Evolutionary conservation across 1,140 invertebrate genomes (phyloP), one percentile per base, ranked within the genome.

Genomic region (Nephotettix cincticeps): DNA sequence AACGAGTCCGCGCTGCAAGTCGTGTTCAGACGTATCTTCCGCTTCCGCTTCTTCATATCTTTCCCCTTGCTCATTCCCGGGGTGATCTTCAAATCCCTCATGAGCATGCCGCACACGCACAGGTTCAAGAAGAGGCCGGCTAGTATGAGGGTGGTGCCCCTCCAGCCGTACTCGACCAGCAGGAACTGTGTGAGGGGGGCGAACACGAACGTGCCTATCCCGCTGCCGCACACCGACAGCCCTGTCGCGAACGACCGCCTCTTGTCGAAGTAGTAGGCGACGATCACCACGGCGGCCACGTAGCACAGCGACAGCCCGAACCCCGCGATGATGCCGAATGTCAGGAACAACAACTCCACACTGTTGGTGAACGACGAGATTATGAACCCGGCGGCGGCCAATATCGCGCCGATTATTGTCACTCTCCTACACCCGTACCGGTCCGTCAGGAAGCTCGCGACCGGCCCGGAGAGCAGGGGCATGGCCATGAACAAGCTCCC

Each of bases 191-290:
- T 93, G n/a, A 96, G 77, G 0, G 94, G 95, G 0, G 94, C 92
- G 80, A 97, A 96, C 64, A 97, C 88, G 78, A 97, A 96, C 0
- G 95, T 97, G 47, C 61, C 74, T 47, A 93, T 92, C 6, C 92
- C 92, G 76, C 92, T 94, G 0, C 95, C 95, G 78, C 94, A 96
- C 0, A 97, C 94, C 0, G 95, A 93, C 25, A 98, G 84, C 0
- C 96, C 96, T 0, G 95, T 98, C 0, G 96, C 96, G 51, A 98
- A 87, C 0, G 95, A 96, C 63, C 96, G 83, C 77, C 88, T 91
- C 75, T 93, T 93, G 75, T 98, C 96, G 80, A 99, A 99, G 80
- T 98, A 99, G 79, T 96, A 97, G 0, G 96, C 95, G 1, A 99
- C 96, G 74, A 96, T 95, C 0, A 98, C 96, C 0, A 95, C 92